Percentiles rank a stretch among this genome's conserved stretches.
These are phyloP conservation scores for Apistogramma diplotaenia DNA, from an alignment of 2,113 vertebrate genomes.

Conservation along the genomic window DNA sequence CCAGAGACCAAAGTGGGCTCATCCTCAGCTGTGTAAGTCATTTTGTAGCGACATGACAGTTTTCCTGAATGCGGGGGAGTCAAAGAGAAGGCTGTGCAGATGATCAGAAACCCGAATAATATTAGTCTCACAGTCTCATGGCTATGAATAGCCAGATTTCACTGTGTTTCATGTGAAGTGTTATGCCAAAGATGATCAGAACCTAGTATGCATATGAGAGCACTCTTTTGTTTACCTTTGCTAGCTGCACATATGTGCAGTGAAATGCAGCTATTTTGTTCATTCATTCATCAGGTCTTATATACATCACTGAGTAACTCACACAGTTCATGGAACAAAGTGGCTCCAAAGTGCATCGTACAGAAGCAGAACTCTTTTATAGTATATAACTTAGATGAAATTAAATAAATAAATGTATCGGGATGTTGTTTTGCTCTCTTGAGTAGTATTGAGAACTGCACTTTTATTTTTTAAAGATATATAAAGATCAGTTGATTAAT, in stretches of 20 bases:
- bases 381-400: too few relatives aligned
- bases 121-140: neutral
- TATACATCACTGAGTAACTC: too few relatives aligned
- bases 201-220: neutral
- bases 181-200: neutral
- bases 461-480: neutral
- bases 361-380: neutral
- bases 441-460: neutral
- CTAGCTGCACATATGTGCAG: neutral
- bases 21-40: neutral
- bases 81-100: neutral
- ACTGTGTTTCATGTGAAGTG: neutral
- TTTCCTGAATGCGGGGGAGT: neutral
- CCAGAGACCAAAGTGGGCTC: neutral
- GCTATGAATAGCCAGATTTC: neutral
- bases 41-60: neutral
- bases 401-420: neutral
- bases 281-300: neutral
- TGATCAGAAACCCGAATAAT: conserved; percentile 7
- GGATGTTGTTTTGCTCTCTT: neutral
- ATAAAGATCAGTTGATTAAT: neutral
- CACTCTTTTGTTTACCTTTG: neutral
- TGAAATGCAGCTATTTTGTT: neutral
- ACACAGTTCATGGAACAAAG: neutral
- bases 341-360: neutral